A percentile compares a stretch with the other conserved stretches of the same genome.
Evolutionary conservation across 2,888 invertebrate genomes (phyloP).

Genomic region (Brassicogethes aeneus): DNA sequence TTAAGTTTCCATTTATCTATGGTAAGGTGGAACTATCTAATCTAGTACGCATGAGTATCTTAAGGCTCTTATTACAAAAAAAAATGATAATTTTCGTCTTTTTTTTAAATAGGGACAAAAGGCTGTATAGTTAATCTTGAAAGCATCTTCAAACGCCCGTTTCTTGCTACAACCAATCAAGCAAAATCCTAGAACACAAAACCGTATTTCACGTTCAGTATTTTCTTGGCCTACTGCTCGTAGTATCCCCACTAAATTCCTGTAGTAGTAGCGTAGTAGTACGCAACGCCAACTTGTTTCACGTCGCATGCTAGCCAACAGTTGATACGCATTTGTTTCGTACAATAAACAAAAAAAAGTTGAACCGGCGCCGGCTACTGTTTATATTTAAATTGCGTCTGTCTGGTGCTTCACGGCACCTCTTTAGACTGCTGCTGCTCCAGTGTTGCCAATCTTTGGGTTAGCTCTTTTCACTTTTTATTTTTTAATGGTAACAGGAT

Average conservation of each 20-base stretch:
- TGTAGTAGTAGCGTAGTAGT: slow-evolving; percentile 35
- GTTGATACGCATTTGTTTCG: slow-evolving; percentile 18
- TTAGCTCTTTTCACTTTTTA: no score
- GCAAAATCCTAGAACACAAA: slow-evolving; percentile 11
- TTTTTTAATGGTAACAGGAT: no score
- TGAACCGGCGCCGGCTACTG: slow-evolving; percentile 15
- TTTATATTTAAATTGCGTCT: slow-evolving; percentile 16
- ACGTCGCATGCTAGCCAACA: slow-evolving; percentile 18
- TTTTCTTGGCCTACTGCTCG: slow-evolving; percentile 27
- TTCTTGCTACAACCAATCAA: slow-evolving; percentile 33
- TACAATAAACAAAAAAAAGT: not conserved
- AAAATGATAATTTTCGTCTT: no score
- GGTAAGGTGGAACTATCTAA: no score
- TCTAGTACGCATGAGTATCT: no score
- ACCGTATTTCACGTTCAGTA: slow-evolving; percentile 13
- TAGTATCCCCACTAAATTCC: slow-evolving; percentile 39
- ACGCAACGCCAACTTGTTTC: slow-evolving; percentile 18
- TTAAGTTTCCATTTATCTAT: no score
- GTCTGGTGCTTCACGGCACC: no score
- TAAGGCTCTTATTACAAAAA: no score
- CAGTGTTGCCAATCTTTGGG: no score
- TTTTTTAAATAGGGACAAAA: no score
- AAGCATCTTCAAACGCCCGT: slow-evolving; percentile 37
- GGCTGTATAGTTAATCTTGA: slow-evolving; percentile 24
- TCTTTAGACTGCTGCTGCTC: no score